These are phyloP conservation scores for Linnaemya tessellans DNA, from an alignment of 2,888 invertebrate genomes.

Conservation along the genomic window DNA sequence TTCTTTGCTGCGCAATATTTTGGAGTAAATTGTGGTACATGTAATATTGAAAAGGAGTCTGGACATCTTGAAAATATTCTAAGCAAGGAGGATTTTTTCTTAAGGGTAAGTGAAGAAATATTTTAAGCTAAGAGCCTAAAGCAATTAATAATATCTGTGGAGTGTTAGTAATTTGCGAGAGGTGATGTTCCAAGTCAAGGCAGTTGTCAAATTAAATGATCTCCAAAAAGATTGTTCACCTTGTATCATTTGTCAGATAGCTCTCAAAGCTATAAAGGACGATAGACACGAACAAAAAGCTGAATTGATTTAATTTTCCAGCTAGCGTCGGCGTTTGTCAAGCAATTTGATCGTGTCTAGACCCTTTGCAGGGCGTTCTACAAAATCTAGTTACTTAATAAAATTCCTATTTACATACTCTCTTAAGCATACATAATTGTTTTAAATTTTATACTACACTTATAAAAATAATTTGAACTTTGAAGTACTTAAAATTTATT, in stretches of 20 bases:
- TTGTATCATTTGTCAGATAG: not conserved
- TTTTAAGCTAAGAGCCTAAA: not conserved
- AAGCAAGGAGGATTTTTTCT: no score
- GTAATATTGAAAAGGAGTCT: no score
- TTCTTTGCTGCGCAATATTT: no score
- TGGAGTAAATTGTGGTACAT: no score
- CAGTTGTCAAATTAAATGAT: not conserved
- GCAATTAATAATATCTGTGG: not conserved
- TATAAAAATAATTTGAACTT: slow-evolving; percentile 73
- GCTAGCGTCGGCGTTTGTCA: no score
- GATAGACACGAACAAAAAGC: no score
- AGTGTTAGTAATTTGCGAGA: not conserved
- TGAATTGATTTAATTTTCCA: no score
- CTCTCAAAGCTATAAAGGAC: not conserved
- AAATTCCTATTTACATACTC: slow-evolving; percentile 16
- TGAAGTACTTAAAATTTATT: slow-evolving; percentile 62
- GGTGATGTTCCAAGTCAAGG: not conserved
- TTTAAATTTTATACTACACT: slow-evolving; percentile 41
- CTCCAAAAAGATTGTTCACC: not conserved
- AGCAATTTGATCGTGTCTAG: no score
- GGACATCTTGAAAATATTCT: no score
- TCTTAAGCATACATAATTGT: not conserved
- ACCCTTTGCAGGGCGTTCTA: not conserved
- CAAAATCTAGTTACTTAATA: slow-evolving; percentile 1
- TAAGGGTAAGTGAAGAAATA: no score